Percentiles rank a stretch among this genome's conserved stretches.
phyloP scores from a whole-genome alignment of 2,888 invertebrate species.

The Elegia similella region DNA sequence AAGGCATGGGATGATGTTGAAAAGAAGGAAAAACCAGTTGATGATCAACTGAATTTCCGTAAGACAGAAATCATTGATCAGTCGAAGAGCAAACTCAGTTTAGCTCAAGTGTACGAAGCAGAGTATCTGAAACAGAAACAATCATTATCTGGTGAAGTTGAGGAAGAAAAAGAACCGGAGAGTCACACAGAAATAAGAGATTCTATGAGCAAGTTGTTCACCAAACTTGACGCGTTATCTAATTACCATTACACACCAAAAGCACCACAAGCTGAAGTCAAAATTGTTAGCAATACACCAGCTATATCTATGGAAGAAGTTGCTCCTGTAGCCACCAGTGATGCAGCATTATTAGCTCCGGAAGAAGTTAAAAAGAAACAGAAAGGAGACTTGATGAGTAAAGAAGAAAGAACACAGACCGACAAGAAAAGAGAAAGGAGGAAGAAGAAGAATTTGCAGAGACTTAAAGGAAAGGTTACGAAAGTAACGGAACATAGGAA shows the following conservation, averaged over 20 bases:
- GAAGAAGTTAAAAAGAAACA: slow-evolving; percentile 90
- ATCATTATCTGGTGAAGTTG: slow-evolving; percentile 77
- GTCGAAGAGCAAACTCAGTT: slow-evolving; percentile 95
- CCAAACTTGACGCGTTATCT: slow-evolving; percentile 94
- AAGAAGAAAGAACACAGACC: slow-evolving; percentile 90
- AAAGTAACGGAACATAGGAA: slow-evolving; percentile 76
- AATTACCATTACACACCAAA: slow-evolving; percentile 98
- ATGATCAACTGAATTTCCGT: slow-evolving; percentile 91
- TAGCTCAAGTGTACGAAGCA: slow-evolving; percentile 96
- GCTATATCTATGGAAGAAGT: slow-evolving; percentile 97
- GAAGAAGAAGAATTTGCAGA: slow-evolving; percentile 91
- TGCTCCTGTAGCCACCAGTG: slow-evolving; percentile 93
- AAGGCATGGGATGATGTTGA: slow-evolving; percentile 97
- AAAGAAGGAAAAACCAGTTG: slow-evolving; percentile 91
- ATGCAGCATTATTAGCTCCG: slow-evolving; percentile 93
- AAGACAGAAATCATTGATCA: slow-evolving; percentile 94
- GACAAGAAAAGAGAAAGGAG: slow-evolving; percentile 95
- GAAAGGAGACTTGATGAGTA: slow-evolving; percentile 83
- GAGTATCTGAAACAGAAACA: slow-evolving; percentile 88
- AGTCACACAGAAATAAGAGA: slow-evolving; percentile 89
- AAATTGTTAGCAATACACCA: slow-evolving; percentile 94
- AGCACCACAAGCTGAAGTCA: slow-evolving; percentile 91
- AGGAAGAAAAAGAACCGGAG: slow-evolving; percentile 85
- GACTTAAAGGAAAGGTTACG: slow-evolving; percentile 65
- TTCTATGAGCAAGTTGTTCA: slow-evolving; percentile 88